Evolutionary conservation across 2,888 invertebrate genomes (phyloP).

Genomic region (Parnassius mnemosyne): DNA sequence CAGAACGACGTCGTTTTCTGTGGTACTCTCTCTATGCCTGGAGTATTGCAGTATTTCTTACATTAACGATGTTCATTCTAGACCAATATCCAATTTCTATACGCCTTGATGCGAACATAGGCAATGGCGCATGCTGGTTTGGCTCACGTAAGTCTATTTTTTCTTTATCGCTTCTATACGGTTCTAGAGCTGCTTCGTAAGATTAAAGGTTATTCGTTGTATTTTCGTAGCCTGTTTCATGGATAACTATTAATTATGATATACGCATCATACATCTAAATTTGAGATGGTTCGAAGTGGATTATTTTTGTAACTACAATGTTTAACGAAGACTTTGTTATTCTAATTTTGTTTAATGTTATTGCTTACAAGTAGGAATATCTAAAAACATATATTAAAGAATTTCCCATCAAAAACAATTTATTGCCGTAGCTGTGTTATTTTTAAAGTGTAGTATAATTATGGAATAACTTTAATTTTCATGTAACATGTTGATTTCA

Average conservation of each 20-base stretch:
- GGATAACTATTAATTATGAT: slow-evolving; percentile 21
- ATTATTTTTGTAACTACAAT: background rate
- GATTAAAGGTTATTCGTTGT: slow-evolving; percentile 11
- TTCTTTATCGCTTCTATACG: slow-evolving; percentile 5
- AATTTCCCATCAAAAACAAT: too few relatives aligned
- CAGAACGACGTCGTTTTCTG: slow-evolving; percentile 80
- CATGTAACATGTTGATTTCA: too few relatives aligned
- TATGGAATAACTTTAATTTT: too few relatives aligned
- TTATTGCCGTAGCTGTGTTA: too few relatives aligned
- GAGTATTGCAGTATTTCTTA: slow-evolving; percentile 82
- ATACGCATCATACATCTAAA: slow-evolving; percentile 14
- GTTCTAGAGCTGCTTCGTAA: slow-evolving; percentile 1
- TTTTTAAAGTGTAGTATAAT: too few relatives aligned
- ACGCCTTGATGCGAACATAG: slow-evolving; percentile 81
- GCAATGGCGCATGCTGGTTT: slow-evolving; percentile 84
- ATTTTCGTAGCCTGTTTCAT: slow-evolving; percentile 6
- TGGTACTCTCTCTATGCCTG: slow-evolving; percentile 87
- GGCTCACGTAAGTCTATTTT: slow-evolving; percentile 70
- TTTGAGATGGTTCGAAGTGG: background rate
- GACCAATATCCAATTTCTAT: slow-evolving; percentile 68
- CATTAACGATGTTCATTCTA: slow-evolving; percentile 75
- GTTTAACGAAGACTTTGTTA: slow-evolving; percentile 28
- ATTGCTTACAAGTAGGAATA: too few relatives aligned
- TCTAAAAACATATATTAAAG: too few relatives aligned
- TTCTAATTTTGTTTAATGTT: too few relatives aligned